Base-by-base conservation (phyloP, 2,888 invertebrate species). In the Bibio marci region DNA sequence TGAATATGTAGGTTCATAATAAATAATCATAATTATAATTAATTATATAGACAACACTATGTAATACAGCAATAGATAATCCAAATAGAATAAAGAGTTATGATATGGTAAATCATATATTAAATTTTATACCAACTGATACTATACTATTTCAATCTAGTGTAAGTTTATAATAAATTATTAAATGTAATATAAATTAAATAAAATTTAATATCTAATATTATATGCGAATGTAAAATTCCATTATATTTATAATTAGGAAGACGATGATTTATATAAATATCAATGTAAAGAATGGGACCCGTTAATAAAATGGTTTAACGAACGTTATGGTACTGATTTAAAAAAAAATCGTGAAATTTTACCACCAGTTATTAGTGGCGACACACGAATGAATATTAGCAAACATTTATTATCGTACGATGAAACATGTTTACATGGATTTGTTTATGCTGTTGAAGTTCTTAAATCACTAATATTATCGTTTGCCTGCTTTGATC, bases 51-150 rank as follows among this genome's bases (percentile, higher is more conserved):
- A 94, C 88, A 11, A 78, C 86, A 2, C 62, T 98, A 26, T 83
- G 87, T 52, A 92, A 87, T 52, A 92, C 91, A 17, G 78, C 80
- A 22, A 62, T 90, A 44, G 98, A 98, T 57, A 97, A 97, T 67
- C 95, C 95, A 6, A 79, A 81, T 48, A 76, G 78, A 48, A 66
- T 80, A 43, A 77, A 72, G 3, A 76, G 78, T 55, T 68, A 73
- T 48, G 80, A 83, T 53, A 72, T 91, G 52, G 76, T 79, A 2
- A 73, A 73, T 52, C 76, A 81, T 52, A 69, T 92, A 45, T 57
- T 88, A 2, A 83, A 85, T 49, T 88, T 74, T 56, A 62, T 86
- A 34, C 71, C 80, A 45, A 82, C 85, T 3, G 91, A 91, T 54
- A 86, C 90, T 19, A 62, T 88, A 38, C 64, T 88, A 4, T 88